Base-by-base conservation (phyloP, 2,888 invertebrate species). In the Gymnosoma rotundatum region DNA sequence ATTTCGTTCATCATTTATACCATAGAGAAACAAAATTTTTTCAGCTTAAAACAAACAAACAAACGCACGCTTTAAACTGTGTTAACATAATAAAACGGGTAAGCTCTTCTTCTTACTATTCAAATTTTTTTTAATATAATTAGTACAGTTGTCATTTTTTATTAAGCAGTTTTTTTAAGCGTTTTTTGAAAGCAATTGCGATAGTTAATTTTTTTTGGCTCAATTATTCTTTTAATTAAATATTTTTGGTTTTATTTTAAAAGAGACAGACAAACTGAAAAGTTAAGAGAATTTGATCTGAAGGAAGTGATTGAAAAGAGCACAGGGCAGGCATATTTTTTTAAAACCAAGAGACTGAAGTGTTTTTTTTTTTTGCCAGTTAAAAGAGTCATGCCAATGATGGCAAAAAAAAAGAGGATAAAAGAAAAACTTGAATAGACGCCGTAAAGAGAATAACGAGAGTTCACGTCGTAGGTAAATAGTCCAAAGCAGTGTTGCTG, bases 11-110 rank as follows among this genome's bases (percentile, higher is more conserved):
- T 70, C 54, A 74, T 58, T 66, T 32, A 54, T 38, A 70, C 36
- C 67, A 72, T 21, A 42, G 36, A 45, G 69, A 20, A 45, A 61
- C 10, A 60, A 61, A 32, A 32, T 7, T 7, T 74, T 83, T 84
- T 81, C 84, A 84, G 84, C 73, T 78, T 54, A n/a, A 42, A 25
- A 25, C 4, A 25, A 32, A 32, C 2, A 20, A 52, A 52, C 21
- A 48, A 52, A 72, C 84, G 80, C 84, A 84, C 84, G 84, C 84
- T 74, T 81, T 74, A 50, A 60, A 45, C 20, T 67, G 42, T 67
- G 42, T 58, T 4, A 58, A 50, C 25, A 36, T 50, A 64, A 67
- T 0, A 76, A 52, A 84, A 78, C 84, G 81, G 84, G 84, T 84
- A 84, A 84, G 84, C 74, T 78, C 54, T 78, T 32, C 70, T 12